Evolutionary conservation across 1,140 invertebrate species (phyloP).

Genomic region (Euglossa dilemma): DNA sequence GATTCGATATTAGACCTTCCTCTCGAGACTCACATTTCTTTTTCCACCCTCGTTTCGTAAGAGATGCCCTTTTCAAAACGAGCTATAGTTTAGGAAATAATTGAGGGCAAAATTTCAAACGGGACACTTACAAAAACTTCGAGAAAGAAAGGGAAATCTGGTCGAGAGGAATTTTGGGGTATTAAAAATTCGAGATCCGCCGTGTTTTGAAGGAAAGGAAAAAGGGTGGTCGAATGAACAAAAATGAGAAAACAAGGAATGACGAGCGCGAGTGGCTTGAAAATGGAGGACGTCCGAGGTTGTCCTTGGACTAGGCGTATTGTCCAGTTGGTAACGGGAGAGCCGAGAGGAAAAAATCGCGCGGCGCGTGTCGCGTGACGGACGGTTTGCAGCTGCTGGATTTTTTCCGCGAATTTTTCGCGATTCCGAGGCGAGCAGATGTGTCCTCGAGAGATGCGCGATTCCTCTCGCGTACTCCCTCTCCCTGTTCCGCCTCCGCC

Average conservation of each 20-base stretch:
- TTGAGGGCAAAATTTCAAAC: too few relatives aligned
- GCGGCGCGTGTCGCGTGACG: conserved; percentile 53
- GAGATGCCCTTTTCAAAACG: too few relatives aligned
- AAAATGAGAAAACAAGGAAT: neutral
- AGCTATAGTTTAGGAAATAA: too few relatives aligned
- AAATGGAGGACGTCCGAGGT: neutral
- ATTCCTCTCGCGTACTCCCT: conserved; percentile 36
- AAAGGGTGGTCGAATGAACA: neutral
- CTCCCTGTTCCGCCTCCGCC: neutral
- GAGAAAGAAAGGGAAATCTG: too few relatives aligned
- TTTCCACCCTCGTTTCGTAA: too few relatives aligned
- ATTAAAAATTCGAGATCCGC: too few relatives aligned
- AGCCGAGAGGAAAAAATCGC: conserved; percentile 33
- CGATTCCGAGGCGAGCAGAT: conserved; percentile 64
- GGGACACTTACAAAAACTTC: too few relatives aligned
- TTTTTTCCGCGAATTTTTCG: conserved; percentile 68
- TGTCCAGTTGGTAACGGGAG: conserved; percentile 7
- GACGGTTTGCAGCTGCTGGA: conserved; percentile 59
- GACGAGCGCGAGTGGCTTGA: neutral
- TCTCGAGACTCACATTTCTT: too few relatives aligned
- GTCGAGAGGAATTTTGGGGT: too few relatives aligned
- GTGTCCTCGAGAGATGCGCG: conserved; percentile 44
- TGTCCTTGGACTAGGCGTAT: conserved; percentile 17
- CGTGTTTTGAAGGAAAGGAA: neutral
- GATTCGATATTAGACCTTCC: too few relatives aligned